Evolutionary conservation across 2,113 vertebrate species (phyloP), one percentile per base, ranked within the genome.

Genomic region (Tenebrosternarchus preto): DNA sequence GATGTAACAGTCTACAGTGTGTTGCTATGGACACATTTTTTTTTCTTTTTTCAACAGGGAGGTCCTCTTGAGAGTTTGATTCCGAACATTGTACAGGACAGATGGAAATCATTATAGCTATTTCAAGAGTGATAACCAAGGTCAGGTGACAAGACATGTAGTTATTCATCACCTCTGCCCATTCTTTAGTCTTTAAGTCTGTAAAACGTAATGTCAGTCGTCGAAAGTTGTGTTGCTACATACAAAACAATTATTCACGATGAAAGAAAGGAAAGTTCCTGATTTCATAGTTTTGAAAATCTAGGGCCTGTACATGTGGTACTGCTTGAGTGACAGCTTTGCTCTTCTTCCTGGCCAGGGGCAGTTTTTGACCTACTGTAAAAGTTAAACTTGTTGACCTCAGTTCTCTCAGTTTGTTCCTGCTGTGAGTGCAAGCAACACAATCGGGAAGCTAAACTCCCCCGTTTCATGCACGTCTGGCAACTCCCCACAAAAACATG

Each of bases 1-100:
- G 20, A 78, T 57, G 50, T 64, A 69, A 81, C 66, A 75, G 70
- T 70, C 63, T 81, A 84, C 78, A 78, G 27, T 77, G 68, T 53
- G 80, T 81, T 84, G 75, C 68, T 75, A 70, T 31, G 79, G 79
- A 84, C 64, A 78, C 64, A 78, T 75, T 53, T 8, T 71, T 80
- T 20, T 68, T 59, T 59, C n/a, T 71, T 77, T 74, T 12, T 63
- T 69, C 56, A 77, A 66, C 74, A 68, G 56, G 55, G 17, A 27
- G 46, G 70, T 61, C 20, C 64, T 60, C 31, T 2, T 56, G 70
- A 78, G 75, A 55, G 57, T 70, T 67, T 63, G 43, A 81, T 39
- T 57, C 46, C 33, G 43, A 68, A 29, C 27, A 74, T 24, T 31
- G 53, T 15, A 56, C 29, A 67, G 64, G 46, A 77, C 68, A 81